Evolutionary conservation across 2,888 invertebrate genomes (phyloP).

Genomic region (Heteropelma amictum): DNA sequence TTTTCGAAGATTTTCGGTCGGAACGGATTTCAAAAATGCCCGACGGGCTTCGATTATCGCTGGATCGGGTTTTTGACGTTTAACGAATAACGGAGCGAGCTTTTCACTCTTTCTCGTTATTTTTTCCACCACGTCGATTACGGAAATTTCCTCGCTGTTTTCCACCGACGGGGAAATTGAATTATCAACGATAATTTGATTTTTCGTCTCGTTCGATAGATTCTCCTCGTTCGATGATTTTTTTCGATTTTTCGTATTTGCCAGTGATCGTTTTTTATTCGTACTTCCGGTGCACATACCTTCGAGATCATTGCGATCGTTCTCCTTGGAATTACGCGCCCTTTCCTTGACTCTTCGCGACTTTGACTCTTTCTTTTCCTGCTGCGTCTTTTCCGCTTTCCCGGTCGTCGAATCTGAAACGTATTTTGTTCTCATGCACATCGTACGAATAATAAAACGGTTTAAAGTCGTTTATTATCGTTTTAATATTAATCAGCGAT

Average conservation of each 20-base stretch:
- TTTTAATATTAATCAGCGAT: constrained; percentile 72
- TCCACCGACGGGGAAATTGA: background rate
- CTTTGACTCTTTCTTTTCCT: constrained; percentile 15
- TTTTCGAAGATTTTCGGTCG: constrained; percentile 82
- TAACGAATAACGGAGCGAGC: constrained; percentile 85
- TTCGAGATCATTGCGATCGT: constrained; percentile 8
- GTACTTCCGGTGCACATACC: background rate
- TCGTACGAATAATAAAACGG: constrained; percentile 20
- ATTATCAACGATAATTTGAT: background rate
- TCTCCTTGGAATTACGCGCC: constrained; percentile 13
- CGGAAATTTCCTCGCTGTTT: background rate
- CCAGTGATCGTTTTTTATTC: constrained; percentile 13
- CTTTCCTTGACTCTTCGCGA: constrained; percentile 35
- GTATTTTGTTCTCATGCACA: background rate
- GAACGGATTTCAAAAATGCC: constrained; percentile 86
- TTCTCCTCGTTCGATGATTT: background rate
- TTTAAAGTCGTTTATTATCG: background rate
- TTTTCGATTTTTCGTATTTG: constrained; percentile 6
- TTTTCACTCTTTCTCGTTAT: constrained; percentile 67
- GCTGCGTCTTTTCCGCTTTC: constrained; percentile 54
- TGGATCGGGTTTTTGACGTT: constrained; percentile 80
- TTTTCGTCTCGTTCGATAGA: background rate
- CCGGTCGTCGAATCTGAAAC: constrained; percentile 54
- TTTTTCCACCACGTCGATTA: constrained; percentile 42
- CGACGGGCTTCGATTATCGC: constrained; percentile 82